A percentile compares a stretch with the other conserved stretches of the same genome.
phyloP scores from a whole-genome alignment of 2,888 invertebrate species.

The Ectemnius lituratus region DNA sequence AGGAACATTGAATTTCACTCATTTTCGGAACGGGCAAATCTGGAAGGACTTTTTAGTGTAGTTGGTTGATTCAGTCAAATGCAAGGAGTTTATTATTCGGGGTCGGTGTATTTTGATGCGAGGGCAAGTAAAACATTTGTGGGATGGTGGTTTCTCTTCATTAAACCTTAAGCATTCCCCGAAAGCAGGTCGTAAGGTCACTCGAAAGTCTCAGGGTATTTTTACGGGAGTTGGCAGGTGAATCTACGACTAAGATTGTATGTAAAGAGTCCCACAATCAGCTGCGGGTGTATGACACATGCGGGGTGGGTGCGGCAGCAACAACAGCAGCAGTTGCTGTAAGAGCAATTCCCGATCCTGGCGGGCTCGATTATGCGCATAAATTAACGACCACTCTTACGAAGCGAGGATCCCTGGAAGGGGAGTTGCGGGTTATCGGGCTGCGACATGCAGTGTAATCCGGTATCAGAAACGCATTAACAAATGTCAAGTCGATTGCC shows the following conservation, averaged over 20 bases:
- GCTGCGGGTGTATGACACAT: too few relatives aligned
- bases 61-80: too few relatives aligned
- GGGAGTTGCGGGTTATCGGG: conserved; percentile 56
- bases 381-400: conserved; percentile 65
- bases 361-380: conserved; percentile 62
- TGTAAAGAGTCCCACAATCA: conserved; percentile 6
- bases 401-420: conserved; percentile 29
- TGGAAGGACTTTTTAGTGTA: too few relatives aligned
- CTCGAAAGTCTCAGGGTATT: conserved; percentile 6
- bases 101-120: too few relatives aligned
- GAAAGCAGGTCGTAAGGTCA: neutral
- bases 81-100: too few relatives aligned
- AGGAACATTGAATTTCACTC: too few relatives aligned
- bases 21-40: too few relatives aligned
- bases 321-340: too few relatives aligned
- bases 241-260: conserved; percentile 20
- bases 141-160: too few relatives aligned
- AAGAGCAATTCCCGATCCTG: conserved; percentile 13
- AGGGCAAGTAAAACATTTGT: too few relatives aligned
- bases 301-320: too few relatives aligned
- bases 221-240: conserved; percentile 11
- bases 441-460: conserved; percentile 67
- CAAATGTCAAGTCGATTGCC: conserved; percentile 63
- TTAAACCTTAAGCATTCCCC: too few relatives aligned
- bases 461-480: conserved; percentile 73